These are phyloP conservation scores for Petrocephalus microphthalmus DNA, from an alignment of 2,113 vertebrate species.

Conservation along the genomic window DNA sequence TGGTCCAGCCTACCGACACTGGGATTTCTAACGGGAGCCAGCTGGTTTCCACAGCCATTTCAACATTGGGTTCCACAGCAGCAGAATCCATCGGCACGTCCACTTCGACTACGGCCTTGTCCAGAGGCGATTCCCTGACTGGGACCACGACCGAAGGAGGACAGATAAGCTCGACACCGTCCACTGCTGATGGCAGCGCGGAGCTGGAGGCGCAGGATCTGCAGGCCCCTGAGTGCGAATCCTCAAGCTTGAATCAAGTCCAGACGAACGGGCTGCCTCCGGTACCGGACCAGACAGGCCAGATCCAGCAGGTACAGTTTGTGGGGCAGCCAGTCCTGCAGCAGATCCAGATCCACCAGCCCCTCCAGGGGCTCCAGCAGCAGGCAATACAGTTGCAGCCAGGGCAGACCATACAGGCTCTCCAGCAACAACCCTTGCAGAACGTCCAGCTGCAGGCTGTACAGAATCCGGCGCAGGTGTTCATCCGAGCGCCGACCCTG, in stretches of 20 bases:
- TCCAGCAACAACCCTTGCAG: constrained; percentile 64
- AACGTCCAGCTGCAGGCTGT: constrained; percentile 84
- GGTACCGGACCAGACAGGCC: constrained; percentile 68
- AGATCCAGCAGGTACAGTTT: constrained; percentile 90
- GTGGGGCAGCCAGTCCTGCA: constrained; percentile 90
- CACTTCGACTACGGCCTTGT: constrained; percentile 64
- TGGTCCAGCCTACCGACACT: constrained; percentile 77
- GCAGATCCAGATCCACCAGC: constrained; percentile 89
- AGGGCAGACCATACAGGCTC: constrained; percentile 62
- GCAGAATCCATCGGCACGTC: constrained; percentile 61
- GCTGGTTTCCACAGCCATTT: constrained; percentile 66
- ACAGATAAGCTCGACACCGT: constrained; percentile 66
- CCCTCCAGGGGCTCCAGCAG: constrained; percentile 79
- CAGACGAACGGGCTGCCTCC: constrained; percentile 88
- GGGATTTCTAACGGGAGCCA: constrained; percentile 88
- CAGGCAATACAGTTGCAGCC: constrained; percentile 83
- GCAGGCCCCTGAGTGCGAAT: constrained; percentile 70
- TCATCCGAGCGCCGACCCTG: constrained; percentile 92
- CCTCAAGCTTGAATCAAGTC: constrained; percentile 69
- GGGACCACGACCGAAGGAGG: constrained; percentile 70
- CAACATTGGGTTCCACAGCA: constrained; percentile 68
- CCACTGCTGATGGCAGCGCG: constrained; percentile 58
- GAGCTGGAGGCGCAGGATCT: constrained; percentile 67
- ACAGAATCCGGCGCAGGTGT: constrained; percentile 87
- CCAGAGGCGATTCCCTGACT: constrained; percentile 31